A percentile compares a stretch with the other conserved stretches of the same genome.
phyloP scores from a whole-genome alignment of 2,797 vertebrate species.

The Muraenolepis orangiensis region DNA sequence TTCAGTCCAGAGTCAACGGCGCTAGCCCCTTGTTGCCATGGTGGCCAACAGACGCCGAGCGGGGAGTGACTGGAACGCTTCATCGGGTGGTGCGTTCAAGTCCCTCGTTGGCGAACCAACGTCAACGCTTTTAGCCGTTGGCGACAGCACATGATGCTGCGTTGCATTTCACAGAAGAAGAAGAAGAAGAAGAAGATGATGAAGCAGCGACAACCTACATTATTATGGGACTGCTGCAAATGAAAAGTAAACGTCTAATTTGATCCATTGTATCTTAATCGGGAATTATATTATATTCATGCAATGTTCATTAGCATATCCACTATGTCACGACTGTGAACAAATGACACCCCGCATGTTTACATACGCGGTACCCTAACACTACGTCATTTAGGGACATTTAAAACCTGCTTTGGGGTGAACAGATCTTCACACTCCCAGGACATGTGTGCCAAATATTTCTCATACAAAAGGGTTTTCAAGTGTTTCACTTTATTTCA shows the following conservation, averaged over 20 bases:
- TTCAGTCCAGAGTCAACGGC: conserved; percentile 27
- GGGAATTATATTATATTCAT: background rate
- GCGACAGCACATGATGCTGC: background rate
- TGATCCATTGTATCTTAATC: background rate
- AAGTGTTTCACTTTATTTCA: background rate
- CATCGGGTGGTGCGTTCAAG: conserved; percentile 37
- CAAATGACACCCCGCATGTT: background rate
- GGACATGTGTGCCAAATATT: background rate
- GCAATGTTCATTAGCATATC: background rate
- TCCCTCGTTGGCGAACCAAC: background rate
- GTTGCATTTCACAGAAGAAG: background rate
- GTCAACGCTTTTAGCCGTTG: background rate
- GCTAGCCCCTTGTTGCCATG: conserved; percentile 72
- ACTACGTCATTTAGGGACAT: background rate
- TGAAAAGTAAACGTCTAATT: background rate
- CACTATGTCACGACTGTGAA: background rate
- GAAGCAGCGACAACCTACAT: background rate
- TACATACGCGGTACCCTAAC: background rate
- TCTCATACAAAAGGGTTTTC: background rate
- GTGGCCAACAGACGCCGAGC: conserved; percentile 71
- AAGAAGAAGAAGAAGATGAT: no score
- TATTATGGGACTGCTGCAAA: background rate
- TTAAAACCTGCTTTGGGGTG: background rate
- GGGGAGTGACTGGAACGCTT: conserved; percentile 40
- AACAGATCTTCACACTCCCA: background rate